Evolutionary conservation across 2,888 invertebrate genomes (phyloP).

Genomic region (Melanostoma scalare): DNA sequence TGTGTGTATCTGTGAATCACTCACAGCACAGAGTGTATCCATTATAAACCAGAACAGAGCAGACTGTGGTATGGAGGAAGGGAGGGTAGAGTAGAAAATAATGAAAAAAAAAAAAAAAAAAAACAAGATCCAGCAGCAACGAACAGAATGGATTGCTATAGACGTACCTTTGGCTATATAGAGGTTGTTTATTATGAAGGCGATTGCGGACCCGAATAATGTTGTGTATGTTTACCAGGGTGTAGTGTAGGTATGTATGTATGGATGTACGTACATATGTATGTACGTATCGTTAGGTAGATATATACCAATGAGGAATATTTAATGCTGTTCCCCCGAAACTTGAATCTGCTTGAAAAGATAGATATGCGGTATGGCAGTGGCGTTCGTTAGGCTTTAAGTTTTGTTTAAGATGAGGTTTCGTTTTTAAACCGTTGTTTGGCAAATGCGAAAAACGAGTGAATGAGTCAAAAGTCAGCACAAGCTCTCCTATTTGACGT

Average conservation of each 20-base stretch:
- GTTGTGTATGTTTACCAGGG: conserved; percentile 27
- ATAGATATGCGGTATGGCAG: conserved; percentile 67
- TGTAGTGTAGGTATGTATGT: conserved; percentile 17
- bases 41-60: conserved; percentile 60
- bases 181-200: conserved; percentile 67
- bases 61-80: conserved; percentile 32
- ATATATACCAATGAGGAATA: conserved; percentile 59
- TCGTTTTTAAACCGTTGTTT: background rate
- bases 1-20: conserved; percentile 51
- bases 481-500: too few relatives aligned
- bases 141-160: conserved; percentile 35
- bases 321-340: conserved; percentile 70
- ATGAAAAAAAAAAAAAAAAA: conserved; percentile 40
- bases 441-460: too few relatives aligned
- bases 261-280: conserved; percentile 33
- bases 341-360: conserved; percentile 66
- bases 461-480: too few relatives aligned
- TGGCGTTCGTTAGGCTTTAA: conserved; percentile 53
- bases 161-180: conserved; percentile 53
- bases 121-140: conserved; percentile 61
- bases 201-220: conserved; percentile 54
- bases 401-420: conserved; percentile 26
- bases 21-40: conserved; percentile 33
- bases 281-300: conserved; percentile 15
- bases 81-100: conserved; percentile 43